Evolutionary conservation across 2,113 vertebrate genomes (phyloP), one percentile per base, ranked within the genome.

Genomic region (Erpornis zantholeuca): DNA sequence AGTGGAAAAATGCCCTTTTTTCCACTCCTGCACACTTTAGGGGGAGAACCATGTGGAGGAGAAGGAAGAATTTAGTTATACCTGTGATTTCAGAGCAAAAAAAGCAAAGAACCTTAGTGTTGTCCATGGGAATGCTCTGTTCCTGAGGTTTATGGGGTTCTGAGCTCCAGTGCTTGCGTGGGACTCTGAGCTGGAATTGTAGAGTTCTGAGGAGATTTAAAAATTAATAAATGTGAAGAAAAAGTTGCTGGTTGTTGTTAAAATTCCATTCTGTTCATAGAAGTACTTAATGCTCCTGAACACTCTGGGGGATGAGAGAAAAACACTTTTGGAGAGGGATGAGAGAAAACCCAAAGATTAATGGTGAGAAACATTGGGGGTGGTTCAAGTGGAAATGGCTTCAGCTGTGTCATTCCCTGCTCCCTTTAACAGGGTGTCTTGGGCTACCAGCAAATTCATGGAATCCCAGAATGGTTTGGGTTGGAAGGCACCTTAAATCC

Each of bases 1-100:
- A 96, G 87, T 90, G 96, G 97, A 96, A 93, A 94, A 95, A 95
- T 90, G 89, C 84, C 85, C 68, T 83, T 95, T 96, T 91, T n/a
- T 77, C 60, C 85, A 69, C 53, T 88, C 90, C 71, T 95, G 35
- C 23, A 42, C 76, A 65, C 92, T 97, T 92, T 70, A 54, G 31
- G n/a, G 35, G 35, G 19, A 78, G 90, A 50, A 77, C n/a, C 5
- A 3, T 7, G 4, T 10, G 44, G 42, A 77, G 22, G 21, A 87
- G 63, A 77, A 47, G 45, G 65, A 33, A 11, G 68, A 75, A 86
- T 94, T 95, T 29, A 59, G 53, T 70, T 94, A 10, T 87, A 95
- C 82, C 92, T 97, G 60, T 14, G 75, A 42, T 82, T 92, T 92
- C 64, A 85, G 91, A 63, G n/a, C 36, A 86, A 63, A 71, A 82